phyloP scores from a whole-genome alignment of 2,113 vertebrate species.

The Catharus minimus region DNA sequence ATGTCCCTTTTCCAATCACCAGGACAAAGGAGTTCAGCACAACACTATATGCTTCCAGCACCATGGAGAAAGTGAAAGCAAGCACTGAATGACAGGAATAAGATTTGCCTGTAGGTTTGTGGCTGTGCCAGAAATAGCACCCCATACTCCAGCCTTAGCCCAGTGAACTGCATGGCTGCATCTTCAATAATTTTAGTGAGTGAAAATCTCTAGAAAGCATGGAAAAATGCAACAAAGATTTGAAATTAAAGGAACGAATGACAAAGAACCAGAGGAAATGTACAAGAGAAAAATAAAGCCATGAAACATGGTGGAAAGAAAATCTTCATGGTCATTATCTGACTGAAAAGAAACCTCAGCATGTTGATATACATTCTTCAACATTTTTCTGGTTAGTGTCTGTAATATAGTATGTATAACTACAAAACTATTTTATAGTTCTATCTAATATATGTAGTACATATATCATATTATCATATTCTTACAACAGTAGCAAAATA shows the following conservation, averaged over 20 bases:
- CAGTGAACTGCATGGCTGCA: background rate
- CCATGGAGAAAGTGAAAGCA: background rate
- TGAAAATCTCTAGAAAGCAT: background rate
- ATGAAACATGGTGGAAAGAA: background rate
- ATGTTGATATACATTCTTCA: background rate
- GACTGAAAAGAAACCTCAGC: background rate
- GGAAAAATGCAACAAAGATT: background rate
- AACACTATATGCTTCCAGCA: accelerated
- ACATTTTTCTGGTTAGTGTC: background rate
- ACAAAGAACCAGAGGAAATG: background rate
- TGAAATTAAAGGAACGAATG: background rate
- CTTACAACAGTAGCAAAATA: background rate
- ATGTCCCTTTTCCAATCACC: background rate
- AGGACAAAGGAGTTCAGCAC: background rate
- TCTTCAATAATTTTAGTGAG: background rate
- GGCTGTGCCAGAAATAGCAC: background rate
- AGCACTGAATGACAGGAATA: background rate
- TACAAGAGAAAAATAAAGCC: background rate
- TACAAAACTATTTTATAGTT: background rate
- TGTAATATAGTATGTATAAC: background rate
- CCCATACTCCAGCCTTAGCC: background rate
- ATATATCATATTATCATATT: too few species aligned
- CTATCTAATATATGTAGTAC: too few species aligned
- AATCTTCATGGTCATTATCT: background rate
- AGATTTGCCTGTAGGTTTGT: background rate